Base-by-base conservation (phyloP, 2,797 vertebrate species). In the Oceanodroma leucorhoa region DNA sequence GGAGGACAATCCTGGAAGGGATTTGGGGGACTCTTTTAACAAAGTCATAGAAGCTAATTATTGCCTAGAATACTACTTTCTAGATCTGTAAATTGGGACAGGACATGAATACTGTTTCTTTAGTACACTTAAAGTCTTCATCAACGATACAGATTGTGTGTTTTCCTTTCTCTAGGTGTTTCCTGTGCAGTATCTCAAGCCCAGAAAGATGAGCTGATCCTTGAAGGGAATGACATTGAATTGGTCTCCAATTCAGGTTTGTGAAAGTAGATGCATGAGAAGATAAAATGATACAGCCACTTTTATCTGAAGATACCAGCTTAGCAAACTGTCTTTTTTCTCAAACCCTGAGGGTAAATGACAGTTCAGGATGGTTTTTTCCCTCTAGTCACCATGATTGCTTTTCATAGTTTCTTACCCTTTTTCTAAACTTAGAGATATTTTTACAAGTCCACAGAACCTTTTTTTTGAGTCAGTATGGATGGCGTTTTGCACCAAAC, bases 221-320 rank as follows among this genome's bases (percentile, higher is more conserved):
- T 99, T 96, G 99, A 99, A 98, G 99, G 99, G 81, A 99, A 99
- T 84, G 99, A 99, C 82, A 99, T 99, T 96, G 99, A 99, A 97
- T 97, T 99, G 98, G 99, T 99, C 93, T 99, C 99, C 76, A 99
- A 99, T 98, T 99, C 99, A 48, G 99, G 99, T 99, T 97, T 67
- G 98, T 98, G 46, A 87, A 70, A 38, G 20, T 94, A 40, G 22
- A 26, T 65, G 19, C 2, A 14, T 71, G 32, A 50, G 30, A 71
- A 79, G 38, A 21, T 26, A 14, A 0, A n/a, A 18, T 64, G 19
- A 17, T 27, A 23, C 0, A 2, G 29, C 20, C 14, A 12, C 13
- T 83, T 87, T 10, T 24, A 27, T 34, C 36, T 83, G 43, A 46
- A 72, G 50, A 36, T 86, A 16, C 38, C 40, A 70, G 14, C 38